A percentile compares a stretch with the other conserved stretches of the same genome.
phyloP scores from a whole-genome alignment of 2,113 vertebrate species.

The Lepisosteus osseus region DNA sequence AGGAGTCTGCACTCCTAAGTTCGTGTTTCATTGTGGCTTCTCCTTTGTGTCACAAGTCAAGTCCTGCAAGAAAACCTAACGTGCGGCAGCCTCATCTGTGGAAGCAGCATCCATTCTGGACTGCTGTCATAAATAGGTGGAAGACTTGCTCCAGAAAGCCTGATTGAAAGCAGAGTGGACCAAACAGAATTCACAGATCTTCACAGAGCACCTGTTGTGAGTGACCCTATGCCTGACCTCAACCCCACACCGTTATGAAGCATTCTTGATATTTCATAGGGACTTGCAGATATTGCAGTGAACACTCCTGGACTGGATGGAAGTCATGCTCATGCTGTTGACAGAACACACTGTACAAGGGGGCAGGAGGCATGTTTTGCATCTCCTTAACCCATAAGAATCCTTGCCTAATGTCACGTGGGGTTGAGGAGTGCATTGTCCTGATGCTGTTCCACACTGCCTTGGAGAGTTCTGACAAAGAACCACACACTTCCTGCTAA shows the following conservation, averaged over 20 bases:
- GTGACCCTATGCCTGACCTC: neutral
- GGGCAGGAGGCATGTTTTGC: neutral
- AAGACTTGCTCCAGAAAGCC: neutral
- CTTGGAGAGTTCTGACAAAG: no score
- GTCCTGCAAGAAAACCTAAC: no score
- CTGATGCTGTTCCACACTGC: neutral
- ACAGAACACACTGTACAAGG: no score
- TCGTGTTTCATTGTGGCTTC: no score
- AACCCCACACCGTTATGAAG: neutral
- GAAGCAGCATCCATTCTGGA: neutral
- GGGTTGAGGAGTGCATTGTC: neutral
- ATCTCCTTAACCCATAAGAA: neutral
- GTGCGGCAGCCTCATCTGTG: no score
- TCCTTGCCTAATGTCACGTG: neutral
- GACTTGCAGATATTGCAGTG: slow-evolving; percentile 2
- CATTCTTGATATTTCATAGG: neutral
- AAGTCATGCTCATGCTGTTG: neutral
- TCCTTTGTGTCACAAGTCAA: no score
- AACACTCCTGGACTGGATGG: neutral
- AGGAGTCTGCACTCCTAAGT: no score
- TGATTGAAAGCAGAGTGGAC: slow-evolving; percentile 8
- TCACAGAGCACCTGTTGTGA: neutral
- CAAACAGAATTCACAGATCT: neutral
- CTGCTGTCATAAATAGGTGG: neutral
- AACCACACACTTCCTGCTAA: neutral